Base-by-base conservation (phyloP, 2,888 invertebrate genomes). In the Candidula unifasciata region DNA sequence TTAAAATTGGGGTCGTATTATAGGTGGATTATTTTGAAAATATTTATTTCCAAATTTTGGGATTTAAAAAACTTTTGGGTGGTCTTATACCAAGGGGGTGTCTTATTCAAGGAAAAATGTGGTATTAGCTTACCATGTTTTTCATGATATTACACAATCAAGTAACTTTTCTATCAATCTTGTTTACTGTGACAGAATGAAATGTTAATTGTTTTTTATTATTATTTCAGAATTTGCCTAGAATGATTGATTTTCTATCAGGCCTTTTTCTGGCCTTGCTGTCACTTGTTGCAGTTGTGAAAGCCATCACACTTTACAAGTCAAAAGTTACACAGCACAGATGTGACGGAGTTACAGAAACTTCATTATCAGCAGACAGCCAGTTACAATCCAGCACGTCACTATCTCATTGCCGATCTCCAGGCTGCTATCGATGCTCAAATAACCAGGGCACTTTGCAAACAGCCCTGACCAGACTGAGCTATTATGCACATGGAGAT, bases 391-490 rank as follows among this genome's bases (percentile, higher is more conserved):
- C 0, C 8, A 24, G n/a, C 44, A 73, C n/a, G 6, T 71, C 77
- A 27, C 18, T 73, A 18, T 54, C 74, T 30, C 30, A 21, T 74
- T 88, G 88, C 82, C 27, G 64, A 16, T 87, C 85, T 54, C 82
- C 87, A n/a, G 81, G 85, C 66, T 88, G 88, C 57, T 77, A 87
- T 35, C 86, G 88, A 37, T 88, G 88, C 77, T 76, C 86, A 74
- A 84, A 83, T 73, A 83, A 83, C 33, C 78, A 68, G 21, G 86
- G 85, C n/a, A 83, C 85, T 6, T 71, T 88, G 24, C 68, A 69
- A 60, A 78, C 77, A 60, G 88, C 87, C 27, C 81, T 86, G 18
- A 87, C 87, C 16, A 82, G 78, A 82, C 74, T 88, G 37, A 85
- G 83, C 18, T 88, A 85, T 52, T 84, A 80, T 57, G 64, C 69